Percentiles rank a stretch among this genome's conserved stretches.
Evolutionary conservation across 2,888 invertebrate genomes (phyloP).

Genomic region (Meiosimyza platycephala): DNA sequence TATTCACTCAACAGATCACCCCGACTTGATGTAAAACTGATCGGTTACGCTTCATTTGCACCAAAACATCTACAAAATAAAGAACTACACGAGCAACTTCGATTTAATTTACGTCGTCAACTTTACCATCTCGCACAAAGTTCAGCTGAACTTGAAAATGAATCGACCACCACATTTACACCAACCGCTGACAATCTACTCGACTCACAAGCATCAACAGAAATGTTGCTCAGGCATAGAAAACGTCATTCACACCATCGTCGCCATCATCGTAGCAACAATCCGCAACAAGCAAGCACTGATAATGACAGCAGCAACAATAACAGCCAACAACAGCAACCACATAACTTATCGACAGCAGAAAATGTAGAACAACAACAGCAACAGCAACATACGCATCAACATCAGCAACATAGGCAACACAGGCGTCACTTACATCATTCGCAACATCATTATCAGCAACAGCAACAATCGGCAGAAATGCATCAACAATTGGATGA

Average conservation of each 20-base stretch:
- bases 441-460: slow-evolving; percentile 46
- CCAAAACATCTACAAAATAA: slow-evolving; percentile 48
- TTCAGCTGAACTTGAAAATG: slow-evolving; percentile 43
- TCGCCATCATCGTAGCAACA: slow-evolving; percentile 39
- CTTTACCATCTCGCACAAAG: slow-evolving; percentile 48
- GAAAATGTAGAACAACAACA: slow-evolving; percentile 16
- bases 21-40: slow-evolving; percentile 62
- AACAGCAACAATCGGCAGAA: slow-evolving; percentile 43
- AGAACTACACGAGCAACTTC: slow-evolving; percentile 48
- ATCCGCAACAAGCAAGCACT: slow-evolving; percentile 39
- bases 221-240: slow-evolving; percentile 47
- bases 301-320: slow-evolving; percentile 37
- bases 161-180: slow-evolving; percentile 55
- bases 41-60: slow-evolving; percentile 54
- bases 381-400: slow-evolving; percentile 36
- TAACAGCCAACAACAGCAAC: slow-evolving; percentile 32
- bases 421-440: slow-evolving; percentile 48
- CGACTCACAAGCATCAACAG: slow-evolving; percentile 48
- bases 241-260: slow-evolving; percentile 46
- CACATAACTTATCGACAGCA: background rate
- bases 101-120: slow-evolving; percentile 51
- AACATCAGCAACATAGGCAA: slow-evolving; percentile 35
- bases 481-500: slow-evolving; percentile 9
- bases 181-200: slow-evolving; percentile 59
- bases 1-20: slow-evolving; percentile 54